phyloP scores from a whole-genome alignment of 2,888 invertebrate genomes.

The Spialia ferax region DNA sequence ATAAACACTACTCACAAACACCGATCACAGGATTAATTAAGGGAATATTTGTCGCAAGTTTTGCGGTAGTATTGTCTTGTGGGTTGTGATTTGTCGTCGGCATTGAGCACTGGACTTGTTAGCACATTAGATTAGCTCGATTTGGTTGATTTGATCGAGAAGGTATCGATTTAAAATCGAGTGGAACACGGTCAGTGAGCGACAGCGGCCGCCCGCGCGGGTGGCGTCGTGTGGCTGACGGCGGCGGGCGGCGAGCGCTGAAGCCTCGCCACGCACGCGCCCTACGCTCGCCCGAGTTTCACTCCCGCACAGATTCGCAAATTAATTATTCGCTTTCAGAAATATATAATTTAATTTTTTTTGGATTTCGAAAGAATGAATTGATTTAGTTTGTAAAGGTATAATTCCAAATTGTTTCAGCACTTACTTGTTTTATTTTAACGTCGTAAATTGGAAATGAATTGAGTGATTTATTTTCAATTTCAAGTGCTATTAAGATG shows the following conservation, averaged over 20 bases:
- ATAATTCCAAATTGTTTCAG: neutral
- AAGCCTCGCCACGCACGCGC: slow-evolving; percentile 73
- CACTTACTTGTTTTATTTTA: neutral
- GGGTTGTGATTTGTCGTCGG: slow-evolving; percentile 28
- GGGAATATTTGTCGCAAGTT: slow-evolving; percentile 50
- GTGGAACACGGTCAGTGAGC: slow-evolving; percentile 50
- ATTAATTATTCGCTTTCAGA: slow-evolving; percentile 30
- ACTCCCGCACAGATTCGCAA: slow-evolving; percentile 39
- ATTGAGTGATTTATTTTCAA: neutral
- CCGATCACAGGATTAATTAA: slow-evolving; percentile 53
- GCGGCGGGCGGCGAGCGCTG: slow-evolving; percentile 65
- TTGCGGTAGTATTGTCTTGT: slow-evolving; percentile 44
- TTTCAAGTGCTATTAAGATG: too few species aligned
- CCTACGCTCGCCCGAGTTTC: slow-evolving; percentile 58
- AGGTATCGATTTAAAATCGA: slow-evolving; percentile 70
- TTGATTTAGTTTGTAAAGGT: neutral
- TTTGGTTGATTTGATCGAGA: slow-evolving; percentile 57
- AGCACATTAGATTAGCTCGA: slow-evolving; percentile 42
- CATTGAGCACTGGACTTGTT: slow-evolving; percentile 35
- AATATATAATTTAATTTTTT: slow-evolving; percentile 5
- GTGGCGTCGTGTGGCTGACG: slow-evolving; percentile 67
- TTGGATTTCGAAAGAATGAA: neutral
- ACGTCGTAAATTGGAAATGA: neutral
- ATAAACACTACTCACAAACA: slow-evolving; percentile 63
- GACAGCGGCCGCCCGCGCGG: slow-evolving; percentile 69